Percentiles rank a stretch among this genome's conserved stretches.
phyloP scores from a whole-genome alignment of 2,113 vertebrate species.

The Capra hircus region DNA sequence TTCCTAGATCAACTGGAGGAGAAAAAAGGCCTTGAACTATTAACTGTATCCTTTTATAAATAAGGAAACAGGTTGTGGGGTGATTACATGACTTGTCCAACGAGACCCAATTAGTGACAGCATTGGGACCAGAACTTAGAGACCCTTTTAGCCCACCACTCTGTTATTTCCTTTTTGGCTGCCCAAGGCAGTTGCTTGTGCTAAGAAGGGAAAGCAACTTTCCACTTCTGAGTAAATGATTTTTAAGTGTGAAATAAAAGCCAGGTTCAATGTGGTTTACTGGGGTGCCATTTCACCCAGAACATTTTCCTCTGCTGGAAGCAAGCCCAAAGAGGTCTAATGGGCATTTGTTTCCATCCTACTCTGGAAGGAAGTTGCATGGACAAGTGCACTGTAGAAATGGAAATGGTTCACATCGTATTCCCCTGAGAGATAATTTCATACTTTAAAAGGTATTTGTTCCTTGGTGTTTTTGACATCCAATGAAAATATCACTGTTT shows the following conservation, averaged over 20 bases:
- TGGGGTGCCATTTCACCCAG: background rate
- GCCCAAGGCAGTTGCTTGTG: background rate
- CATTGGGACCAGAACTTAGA: background rate
- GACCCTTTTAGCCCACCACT: background rate
- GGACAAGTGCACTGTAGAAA: background rate
- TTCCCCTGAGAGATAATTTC: background rate
- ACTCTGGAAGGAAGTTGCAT: background rate
- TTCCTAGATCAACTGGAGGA: background rate
- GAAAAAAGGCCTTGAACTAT: background rate
- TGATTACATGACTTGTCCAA: background rate
- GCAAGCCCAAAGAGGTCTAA: background rate
- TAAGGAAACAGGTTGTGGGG: background rate
- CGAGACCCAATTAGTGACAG: background rate
- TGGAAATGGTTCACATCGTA: background rate
- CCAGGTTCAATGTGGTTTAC: background rate
- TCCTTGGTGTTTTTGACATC: background rate
- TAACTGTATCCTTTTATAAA: background rate
- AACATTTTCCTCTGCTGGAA: background rate
- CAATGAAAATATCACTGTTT: background rate
- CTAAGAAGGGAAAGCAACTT: conserved; percentile 9
- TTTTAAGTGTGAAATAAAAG: conserved; percentile 3
- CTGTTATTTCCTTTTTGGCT: background rate
- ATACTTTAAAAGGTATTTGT: background rate
- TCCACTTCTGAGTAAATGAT: background rate
- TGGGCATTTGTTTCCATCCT: background rate